Base-by-base conservation (phyloP, 2,888 invertebrate species). In the Agelastica alni region DNA sequence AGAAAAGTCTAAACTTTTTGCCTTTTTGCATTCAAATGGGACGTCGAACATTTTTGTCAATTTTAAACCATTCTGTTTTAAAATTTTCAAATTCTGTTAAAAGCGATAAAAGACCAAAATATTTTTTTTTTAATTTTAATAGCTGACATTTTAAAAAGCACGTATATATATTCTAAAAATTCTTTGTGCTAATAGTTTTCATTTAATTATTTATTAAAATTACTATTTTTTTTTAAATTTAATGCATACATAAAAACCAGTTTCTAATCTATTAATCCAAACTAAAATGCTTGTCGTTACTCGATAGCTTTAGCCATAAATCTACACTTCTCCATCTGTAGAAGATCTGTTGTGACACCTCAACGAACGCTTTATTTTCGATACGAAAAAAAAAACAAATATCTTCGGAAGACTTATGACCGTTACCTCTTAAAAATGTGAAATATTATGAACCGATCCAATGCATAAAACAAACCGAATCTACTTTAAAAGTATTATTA, bases 401-500 rank as follows among this genome's bases (percentile, higher is more conserved):
- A 53, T 22, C 42, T 34, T 31, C 28, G 2, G 51, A 44, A 41
- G 57, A 61, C 43, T 61, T 55, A 61, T 51, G 39, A 44, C 51
- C 36, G 51, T 43, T 51, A 48, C 54, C 55, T 57, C 46, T 59
- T 53, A 51, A 56, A 58, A 61, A 61, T 56, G 59, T 54, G 53
- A 59, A 61, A 59, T 58, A 55, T 58, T 61, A 61, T 51, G 52
- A 51, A 55, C 53, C 55, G 51, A 59, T 59, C 53, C 57, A 53
- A 59, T 56, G 51, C 54, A 60, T 53, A 52, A 57, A 60, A 52
- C 36, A 56, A 57, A 51, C 51, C 31, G 58, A 56, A 46, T 60
- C 47, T 51, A 56, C 58, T 60, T 61, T 59, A 59, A 59, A 56
- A 59, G 61, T 59, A 59, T 61, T 57, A 61, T 61, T 59, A 61